Evolutionary conservation across 2,113 vertebrate species (phyloP).

Genomic region (Coregonus clupeaformis): DNA sequence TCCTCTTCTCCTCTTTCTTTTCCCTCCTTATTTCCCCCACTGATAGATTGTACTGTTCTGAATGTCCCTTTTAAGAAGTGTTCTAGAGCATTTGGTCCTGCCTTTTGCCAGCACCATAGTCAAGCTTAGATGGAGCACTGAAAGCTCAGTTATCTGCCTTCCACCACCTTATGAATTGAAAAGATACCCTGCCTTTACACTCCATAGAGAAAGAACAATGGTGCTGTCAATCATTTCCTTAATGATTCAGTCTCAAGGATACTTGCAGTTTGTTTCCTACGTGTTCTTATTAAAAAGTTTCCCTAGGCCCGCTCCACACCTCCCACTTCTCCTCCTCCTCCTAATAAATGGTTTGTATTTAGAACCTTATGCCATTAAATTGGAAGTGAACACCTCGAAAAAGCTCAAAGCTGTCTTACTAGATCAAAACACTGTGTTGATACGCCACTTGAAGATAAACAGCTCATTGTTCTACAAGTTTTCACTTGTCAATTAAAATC

Average conservation of each 20-base stretch:
- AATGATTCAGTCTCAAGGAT: background rate
- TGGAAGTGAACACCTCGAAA: background rate
- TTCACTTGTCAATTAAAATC: constrained; percentile 10
- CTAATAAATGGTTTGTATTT: background rate
- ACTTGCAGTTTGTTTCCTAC: background rate
- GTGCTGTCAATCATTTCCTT: background rate
- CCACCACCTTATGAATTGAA: too few relatives aligned
- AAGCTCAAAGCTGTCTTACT: background rate
- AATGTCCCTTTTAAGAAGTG: too few relatives aligned
- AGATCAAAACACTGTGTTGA: too few relatives aligned
- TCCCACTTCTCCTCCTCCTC: background rate
- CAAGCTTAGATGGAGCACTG: too few relatives aligned
- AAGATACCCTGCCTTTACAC: too few relatives aligned
- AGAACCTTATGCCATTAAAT: background rate
- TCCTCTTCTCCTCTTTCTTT: constrained; percentile 30
- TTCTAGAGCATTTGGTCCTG: background rate
- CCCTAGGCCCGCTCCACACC: background rate
- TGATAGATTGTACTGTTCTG: constrained; percentile 19
- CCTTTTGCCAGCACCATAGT: too few relatives aligned
- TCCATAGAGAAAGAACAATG: background rate
- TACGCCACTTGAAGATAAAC: background rate
- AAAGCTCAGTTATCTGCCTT: too few relatives aligned
- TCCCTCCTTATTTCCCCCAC: background rate
- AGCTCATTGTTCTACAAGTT: background rate
- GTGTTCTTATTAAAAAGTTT: background rate